Conservation (phyloP, 2,113 vertebrate genomes). For the Charina bottae region DNA sequence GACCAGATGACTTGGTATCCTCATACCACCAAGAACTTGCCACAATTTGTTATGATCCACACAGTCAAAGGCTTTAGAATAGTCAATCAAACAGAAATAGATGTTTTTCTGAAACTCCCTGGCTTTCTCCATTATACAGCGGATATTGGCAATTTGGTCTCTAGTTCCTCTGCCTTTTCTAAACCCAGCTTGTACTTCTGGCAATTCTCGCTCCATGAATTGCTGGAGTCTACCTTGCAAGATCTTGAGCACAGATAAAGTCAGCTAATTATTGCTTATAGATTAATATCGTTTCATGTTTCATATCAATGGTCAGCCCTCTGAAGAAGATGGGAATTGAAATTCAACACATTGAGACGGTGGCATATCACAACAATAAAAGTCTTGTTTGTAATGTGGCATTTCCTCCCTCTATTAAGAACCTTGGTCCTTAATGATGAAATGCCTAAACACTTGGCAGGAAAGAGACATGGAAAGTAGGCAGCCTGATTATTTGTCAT, state of each 20-base stretch:
- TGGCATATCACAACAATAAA: background rate
- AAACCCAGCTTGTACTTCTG: too few relatives aligned
- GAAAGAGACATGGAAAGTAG: background rate
- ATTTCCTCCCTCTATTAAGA: background rate
- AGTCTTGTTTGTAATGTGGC: background rate
- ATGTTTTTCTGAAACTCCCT: too few relatives aligned
- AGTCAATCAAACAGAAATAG: too few relatives aligned
- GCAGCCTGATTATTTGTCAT: constrained; percentile 34
- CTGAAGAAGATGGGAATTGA: background rate
- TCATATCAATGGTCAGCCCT: background rate
- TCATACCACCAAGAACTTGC: too few relatives aligned
- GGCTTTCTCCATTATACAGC: too few relatives aligned
- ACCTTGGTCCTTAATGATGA: background rate
- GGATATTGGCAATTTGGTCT: too few relatives aligned
- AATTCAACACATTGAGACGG: background rate
- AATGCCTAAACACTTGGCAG: constrained; percentile 14
- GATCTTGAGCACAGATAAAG: background rate
- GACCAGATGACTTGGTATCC: too few relatives aligned
- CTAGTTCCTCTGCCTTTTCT: too few relatives aligned
- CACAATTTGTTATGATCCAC: too few relatives aligned
- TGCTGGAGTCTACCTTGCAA: too few relatives aligned
- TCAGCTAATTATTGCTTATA: background rate
- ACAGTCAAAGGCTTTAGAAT: too few relatives aligned
- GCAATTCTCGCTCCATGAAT: too few relatives aligned
- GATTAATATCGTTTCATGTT: background rate